These are phyloP conservation scores for Nycticebus coucang DNA, from an alignment of 2,113 vertebrate genomes.

Conservation along the genomic window DNA sequence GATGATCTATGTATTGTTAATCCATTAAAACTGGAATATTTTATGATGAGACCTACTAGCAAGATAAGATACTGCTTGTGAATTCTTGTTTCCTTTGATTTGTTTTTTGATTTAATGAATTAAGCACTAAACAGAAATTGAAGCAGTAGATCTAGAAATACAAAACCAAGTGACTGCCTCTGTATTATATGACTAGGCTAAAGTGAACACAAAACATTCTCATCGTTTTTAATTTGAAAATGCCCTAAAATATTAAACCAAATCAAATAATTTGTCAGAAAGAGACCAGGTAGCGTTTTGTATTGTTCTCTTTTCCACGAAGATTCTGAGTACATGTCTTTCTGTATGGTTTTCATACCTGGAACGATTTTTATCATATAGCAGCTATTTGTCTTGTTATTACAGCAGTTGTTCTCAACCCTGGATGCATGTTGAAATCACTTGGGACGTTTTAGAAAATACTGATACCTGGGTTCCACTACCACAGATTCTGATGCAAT, in stretches of 20 bases:
- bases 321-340: neutral
- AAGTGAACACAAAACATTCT: conserved; percentile 29
- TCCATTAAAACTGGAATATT: conserved; percentile 8
- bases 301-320: conserved; percentile 25
- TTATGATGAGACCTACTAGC: conserved; percentile 2
- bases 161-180: neutral
- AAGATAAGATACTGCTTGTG: neutral
- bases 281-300: neutral
- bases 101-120: conserved; percentile 2
- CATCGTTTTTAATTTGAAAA: conserved; percentile 11
- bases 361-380: neutral
- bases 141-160: neutral
- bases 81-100: conserved; percentile 10
- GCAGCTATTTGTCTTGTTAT: conserved; percentile 34
- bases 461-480: neutral
- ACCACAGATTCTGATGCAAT: neutral
- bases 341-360: conserved; percentile 1
- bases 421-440: neutral
- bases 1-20: conserved; percentile 19
- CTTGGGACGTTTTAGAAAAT: conserved; percentile 23
- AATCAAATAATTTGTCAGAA: conserved; percentile 28
- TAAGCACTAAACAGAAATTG: conserved; percentile 49
- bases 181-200: neutral
- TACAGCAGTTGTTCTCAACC: neutral
- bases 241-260: conserved; percentile 35